Evolutionary conservation across 2,888 invertebrate species (phyloP), one percentile per base, ranked within the genome.

Genomic region (Alitta virens): DNA sequence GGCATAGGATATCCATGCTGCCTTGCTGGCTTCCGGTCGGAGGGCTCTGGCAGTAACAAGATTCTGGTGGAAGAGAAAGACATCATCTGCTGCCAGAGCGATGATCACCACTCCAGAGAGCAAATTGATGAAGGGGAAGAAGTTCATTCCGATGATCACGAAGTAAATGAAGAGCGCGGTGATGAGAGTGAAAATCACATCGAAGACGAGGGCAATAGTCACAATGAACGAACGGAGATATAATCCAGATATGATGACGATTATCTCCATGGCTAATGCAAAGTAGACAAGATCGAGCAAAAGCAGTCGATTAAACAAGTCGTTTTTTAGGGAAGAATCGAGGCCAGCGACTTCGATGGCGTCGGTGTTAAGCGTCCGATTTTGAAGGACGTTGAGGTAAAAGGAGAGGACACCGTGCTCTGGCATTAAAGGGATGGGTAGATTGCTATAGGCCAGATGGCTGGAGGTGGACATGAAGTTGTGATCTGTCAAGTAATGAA

Each of bases 21-120:
- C 46, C 46, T n/a, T 21, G 46, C 21, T 21, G 18, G n/a, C 21
- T 46, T 46, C 46, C 46, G 46, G 46, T 7, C 21, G 46, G 3
- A 18, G n/a, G 3, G 21, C n/a, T 46, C 21, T 46, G 18, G 21
- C 21, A 21, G 18, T n/a, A 7, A 18, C 18, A 16, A 46, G 21
- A 18, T n/a, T 46, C 7, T 46, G 18, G 46, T 46, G 21, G 21
- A 18, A 46, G n/a, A 46, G 46, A 46, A 46, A 46, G 21, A 46
- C 46, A 46, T 46, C 46, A 16, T 46, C 46, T 46, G 46, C 46
- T 46, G 21, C 46, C 46, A 46, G 46, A 46, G 46, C 46, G 7
- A 46, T 46, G n/a, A 46, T 46, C 18, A 46, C 46, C 21, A 46
- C 18, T 18, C 46, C 46, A 7, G 46, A 46, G n/a, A 46, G 21